Evolutionary conservation across 2,888 invertebrate species (phyloP).

Genomic region (Drosophila pseudotalamancana): DNA sequence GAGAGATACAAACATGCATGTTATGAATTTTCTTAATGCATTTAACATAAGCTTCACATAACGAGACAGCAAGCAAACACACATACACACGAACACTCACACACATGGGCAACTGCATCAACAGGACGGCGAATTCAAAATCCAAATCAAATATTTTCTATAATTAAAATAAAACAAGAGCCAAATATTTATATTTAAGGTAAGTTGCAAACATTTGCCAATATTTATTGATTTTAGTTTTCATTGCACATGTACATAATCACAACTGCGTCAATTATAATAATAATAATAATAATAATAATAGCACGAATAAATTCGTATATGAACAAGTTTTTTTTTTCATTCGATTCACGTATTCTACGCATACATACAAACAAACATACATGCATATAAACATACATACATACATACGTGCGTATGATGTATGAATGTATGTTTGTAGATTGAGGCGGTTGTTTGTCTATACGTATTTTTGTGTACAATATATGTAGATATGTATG

Average conservation of each 20-base stretch:
- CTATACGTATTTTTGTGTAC: too few relatives aligned
- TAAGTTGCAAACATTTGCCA: constrained; percentile 31
- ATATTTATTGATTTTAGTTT: not conserved
- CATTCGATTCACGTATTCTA: too few relatives aligned
- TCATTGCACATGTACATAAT: too few relatives aligned
- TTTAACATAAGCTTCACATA: constrained; percentile 49
- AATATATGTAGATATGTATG: not conserved
- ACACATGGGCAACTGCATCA: constrained; percentile 1
- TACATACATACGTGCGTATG: too few relatives aligned
- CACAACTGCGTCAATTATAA: too few relatives aligned
- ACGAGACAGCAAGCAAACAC: constrained; percentile 10
- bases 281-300: too few relatives aligned
- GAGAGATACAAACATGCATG: constrained; percentile 5
- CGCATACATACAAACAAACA: too few relatives aligned
- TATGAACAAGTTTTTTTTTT: too few relatives aligned
- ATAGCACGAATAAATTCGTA: too few relatives aligned
- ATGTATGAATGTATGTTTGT: too few relatives aligned
- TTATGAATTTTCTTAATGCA: constrained; percentile 39
- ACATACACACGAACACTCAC: constrained; percentile 5
- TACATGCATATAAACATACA: too few relatives aligned
- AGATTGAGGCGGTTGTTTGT: too few relatives aligned
- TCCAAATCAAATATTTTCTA: constrained; percentile 57
- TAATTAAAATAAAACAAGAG: constrained; percentile 62
- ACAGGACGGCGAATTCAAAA: constrained; percentile 32
- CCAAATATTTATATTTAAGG: constrained; percentile 81